Conservation (phyloP, 2,797 vertebrate species). For the Phrynocephalus vlangalii region DNA sequence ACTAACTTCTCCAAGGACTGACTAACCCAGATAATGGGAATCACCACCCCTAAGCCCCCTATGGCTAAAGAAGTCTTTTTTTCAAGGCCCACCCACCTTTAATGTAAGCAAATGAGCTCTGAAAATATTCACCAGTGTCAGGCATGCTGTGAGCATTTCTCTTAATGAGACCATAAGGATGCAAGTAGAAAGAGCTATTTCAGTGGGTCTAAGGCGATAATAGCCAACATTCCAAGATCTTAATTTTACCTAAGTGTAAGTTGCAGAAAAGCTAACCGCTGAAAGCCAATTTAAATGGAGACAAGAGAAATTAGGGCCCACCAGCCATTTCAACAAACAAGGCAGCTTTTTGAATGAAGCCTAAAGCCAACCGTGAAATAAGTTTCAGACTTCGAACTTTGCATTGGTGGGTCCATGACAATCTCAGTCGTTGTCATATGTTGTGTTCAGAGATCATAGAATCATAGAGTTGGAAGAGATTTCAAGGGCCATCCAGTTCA, state of each 20-base stretch:
- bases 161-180: slow-evolving; percentile 81
- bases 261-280: slow-evolving; percentile 61
- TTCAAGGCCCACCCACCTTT: slow-evolving; percentile 67
- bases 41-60: slow-evolving; percentile 67
- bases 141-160: slow-evolving; percentile 77
- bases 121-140: slow-evolving; percentile 79
- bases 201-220: slow-evolving; percentile 74
- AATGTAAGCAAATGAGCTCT: slow-evolving; percentile 84
- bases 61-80: slow-evolving; percentile 67
- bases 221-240: slow-evolving; percentile 74
- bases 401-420: slow-evolving; percentile 19
- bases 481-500: too few relatives aligned
- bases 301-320: slow-evolving; percentile 51
- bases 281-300: slow-evolving; percentile 71
- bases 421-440: slow-evolving; percentile 30
- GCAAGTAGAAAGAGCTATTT: slow-evolving; percentile 76
- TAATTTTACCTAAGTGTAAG: slow-evolving; percentile 80
- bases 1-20: slow-evolving; percentile 59
- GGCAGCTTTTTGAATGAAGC: slow-evolving; percentile 57
- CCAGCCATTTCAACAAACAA: slow-evolving; percentile 63
- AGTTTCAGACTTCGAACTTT: slow-evolving; percentile 37
- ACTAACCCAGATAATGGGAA: slow-evolving; percentile 70
- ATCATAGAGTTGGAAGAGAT: too few relatives aligned
- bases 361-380: slow-evolving; percentile 43
- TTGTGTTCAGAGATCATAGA: too few relatives aligned